Conservation (phyloP, 2,113 vertebrate genomes). For the Pipra filicauda region DNA sequence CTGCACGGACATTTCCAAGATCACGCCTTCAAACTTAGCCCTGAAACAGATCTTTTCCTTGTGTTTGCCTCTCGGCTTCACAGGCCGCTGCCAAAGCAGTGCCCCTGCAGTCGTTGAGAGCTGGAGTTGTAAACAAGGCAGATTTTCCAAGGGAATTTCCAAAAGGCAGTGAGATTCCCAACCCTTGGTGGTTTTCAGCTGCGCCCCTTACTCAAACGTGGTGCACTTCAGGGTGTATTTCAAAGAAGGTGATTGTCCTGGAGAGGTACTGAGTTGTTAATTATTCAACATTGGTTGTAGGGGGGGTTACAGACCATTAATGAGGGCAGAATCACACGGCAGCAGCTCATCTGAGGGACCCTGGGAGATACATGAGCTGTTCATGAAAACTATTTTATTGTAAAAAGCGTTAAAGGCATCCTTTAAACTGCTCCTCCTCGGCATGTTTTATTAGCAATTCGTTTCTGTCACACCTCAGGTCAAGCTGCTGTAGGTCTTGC, state of each 20-base stretch:
- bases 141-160: background rate
- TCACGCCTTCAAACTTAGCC: background rate
- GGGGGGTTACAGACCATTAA: background rate
- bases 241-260: background rate
- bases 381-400: slow-evolving; percentile 4
- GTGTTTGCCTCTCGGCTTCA: background rate
- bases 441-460: background rate
- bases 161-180: background rate
- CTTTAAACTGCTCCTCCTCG: background rate
- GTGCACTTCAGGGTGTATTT: background rate
- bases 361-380: slow-evolving; percentile 4
- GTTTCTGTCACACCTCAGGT: background rate
- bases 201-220: fast-evolving
- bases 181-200: background rate
- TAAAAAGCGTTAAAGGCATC: background rate
- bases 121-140: background rate
- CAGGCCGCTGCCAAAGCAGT: background rate
- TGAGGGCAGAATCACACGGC: background rate
- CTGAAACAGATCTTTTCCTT: background rate
- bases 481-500: background rate
- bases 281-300: background rate
- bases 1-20: background rate
- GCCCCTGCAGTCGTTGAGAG: background rate
- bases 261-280: background rate
- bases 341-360: background rate